Evolutionary conservation across 35 echinoderm and acorn worm species (phyloP), one percentile per base, ranked within the genome.

Genomic region (Stichopus chloronotus): DNA sequence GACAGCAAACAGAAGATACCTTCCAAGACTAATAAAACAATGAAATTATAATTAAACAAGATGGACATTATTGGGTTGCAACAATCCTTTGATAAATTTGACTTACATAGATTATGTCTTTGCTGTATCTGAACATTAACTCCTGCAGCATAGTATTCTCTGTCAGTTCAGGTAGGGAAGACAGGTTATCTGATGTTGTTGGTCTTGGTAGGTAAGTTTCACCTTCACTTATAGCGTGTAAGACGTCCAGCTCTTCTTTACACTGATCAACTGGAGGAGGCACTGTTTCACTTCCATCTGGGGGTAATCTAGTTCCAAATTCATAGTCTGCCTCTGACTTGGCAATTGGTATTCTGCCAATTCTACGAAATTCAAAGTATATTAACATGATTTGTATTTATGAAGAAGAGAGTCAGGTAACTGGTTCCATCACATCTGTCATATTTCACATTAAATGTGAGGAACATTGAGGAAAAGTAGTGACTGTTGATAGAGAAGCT

Each of bases 51-150:
- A 52, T 81, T 19, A 81, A 43, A 43, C 30, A 43, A 43, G 30
- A 43, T 43, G 30, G 3, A 43, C 30, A 43, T 43, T 43, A 43
- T 43, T 43, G 30, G 30, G 30, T 43, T 43, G 30, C 30, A 43
- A 43, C 30, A 43, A 43, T 43, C 30, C 30, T 43, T 43, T 43
- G 30, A 43, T 43, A 43, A 43, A 43, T 43, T 43, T 43, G 30
- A 94, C 97, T 98, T 90, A 98, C 97, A 95, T 98, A 98, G 52
- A 98, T 93, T 22, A 96, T 63, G 63, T 98, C 97, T 79, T 92
- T 96, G 91, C 78, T 95, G 63, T 98, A 98, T 76, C 97, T 85
- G 53, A 92, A 55, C 97, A 98, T 98, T 30, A 98, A 77, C 87
- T 98, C 97, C 55, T 98, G 95, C 16, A 98, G 92, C 8, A 98